A percentile compares a stretch with the other conserved stretches of the same genome.
These are phyloP conservation scores for Latheticus oryzae DNA, from an alignment of 2,888 invertebrate genomes.

Conservation along the genomic window DNA sequence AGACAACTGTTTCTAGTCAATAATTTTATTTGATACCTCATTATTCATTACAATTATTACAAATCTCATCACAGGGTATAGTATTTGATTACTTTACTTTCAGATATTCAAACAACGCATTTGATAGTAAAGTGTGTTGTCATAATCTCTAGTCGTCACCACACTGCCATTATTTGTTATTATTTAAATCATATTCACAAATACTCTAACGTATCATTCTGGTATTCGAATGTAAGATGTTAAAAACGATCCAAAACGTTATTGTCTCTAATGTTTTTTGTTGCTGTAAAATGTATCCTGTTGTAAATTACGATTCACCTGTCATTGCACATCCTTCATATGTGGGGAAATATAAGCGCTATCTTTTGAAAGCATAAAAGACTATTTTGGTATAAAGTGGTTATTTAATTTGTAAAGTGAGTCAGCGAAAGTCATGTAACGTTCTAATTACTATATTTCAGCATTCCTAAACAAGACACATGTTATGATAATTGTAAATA, in stretches of 20 bases:
- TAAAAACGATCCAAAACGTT: too few relatives aligned
- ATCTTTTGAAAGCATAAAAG: slow-evolving; percentile 32
- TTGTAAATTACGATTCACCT: slow-evolving; percentile 13
- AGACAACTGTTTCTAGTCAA: slow-evolving; percentile 19
- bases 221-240: too few relatives aligned
- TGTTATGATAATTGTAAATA: not conserved
- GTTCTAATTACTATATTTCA: slow-evolving; percentile 9
- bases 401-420: slow-evolving; percentile 18
- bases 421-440: slow-evolving; percentile 9
- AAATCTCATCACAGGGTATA: slow-evolving; percentile 15
- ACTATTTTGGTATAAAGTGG: slow-evolving; percentile 35
- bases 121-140: not conserved
- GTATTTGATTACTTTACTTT: not conserved
- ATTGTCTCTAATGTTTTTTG: too few relatives aligned
- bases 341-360: slow-evolving; percentile 36
- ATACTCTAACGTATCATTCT: not conserved
- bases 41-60: not conserved
- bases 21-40: slow-evolving; percentile 8
- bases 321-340: slow-evolving; percentile 19
- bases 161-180: slow-evolving; percentile 18
- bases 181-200: slow-evolving; percentile 1
- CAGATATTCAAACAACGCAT: not conserved
- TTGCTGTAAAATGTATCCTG: slow-evolving; percentile 7
- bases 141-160: slow-evolving; percentile 20
- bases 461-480: slow-evolving; percentile 7